These are phyloP conservation scores for Rhincodon typus DNA, from an alignment of 2,797 vertebrate species.

Conservation along the genomic window DNA sequence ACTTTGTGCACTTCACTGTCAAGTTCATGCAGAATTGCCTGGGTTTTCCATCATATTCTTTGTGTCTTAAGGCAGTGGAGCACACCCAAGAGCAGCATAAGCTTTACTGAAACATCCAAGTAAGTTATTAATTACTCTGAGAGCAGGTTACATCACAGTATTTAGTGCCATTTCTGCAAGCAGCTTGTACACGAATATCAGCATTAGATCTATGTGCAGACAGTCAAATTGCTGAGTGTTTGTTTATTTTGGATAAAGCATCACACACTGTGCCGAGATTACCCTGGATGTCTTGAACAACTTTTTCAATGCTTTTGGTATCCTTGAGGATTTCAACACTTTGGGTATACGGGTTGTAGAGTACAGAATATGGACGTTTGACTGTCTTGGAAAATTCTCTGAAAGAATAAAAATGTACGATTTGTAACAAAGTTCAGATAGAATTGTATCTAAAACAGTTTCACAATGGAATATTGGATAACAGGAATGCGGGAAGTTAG, in stretches of 20 bases:
- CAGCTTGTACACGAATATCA: neutral
- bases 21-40: neutral
- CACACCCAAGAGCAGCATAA: neutral
- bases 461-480: neutral
- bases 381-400: constrained; percentile 94
- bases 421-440: neutral
- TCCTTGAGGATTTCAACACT: constrained; percentile 90
- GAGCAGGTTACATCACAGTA: neutral
- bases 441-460: neutral
- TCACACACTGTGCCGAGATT: constrained; percentile 92
- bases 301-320: constrained; percentile 83
- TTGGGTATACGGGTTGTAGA: constrained; percentile 94
- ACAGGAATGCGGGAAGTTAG: neutral
- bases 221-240: constrained; percentile 82
- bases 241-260: constrained; percentile 94
- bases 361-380: constrained; percentile 86
- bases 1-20: neutral
- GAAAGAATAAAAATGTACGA: constrained; percentile 43
- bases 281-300: constrained; percentile 86
- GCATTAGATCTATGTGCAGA: neutral
- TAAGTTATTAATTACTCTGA: neutral
- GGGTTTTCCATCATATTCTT: constrained; percentile 9
- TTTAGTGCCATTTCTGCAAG: neutral
- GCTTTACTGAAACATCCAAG: constrained; percentile 17
- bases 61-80: neutral